Conservation (phyloP, 2,888 invertebrate genomes). For the Sarcophaga carnaria region DNA sequence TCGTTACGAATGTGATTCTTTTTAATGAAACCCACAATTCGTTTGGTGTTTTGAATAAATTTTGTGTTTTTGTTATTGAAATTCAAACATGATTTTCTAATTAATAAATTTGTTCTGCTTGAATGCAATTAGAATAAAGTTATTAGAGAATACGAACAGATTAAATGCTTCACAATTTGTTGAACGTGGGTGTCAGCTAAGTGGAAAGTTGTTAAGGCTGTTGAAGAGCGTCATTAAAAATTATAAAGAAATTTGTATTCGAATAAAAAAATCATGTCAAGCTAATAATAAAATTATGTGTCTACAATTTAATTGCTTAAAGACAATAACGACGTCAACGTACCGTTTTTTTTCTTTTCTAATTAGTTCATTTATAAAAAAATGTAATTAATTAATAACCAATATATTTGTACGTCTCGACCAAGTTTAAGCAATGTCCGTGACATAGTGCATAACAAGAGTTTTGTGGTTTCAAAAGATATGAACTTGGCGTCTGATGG, state of each 20-base stretch:
- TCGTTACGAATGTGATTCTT: constrained; percentile 1
- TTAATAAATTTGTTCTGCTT: constrained; percentile 57
- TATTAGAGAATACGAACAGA: not conserved
- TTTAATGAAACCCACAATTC: constrained; percentile 16
- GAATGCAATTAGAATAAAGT: constrained; percentile 26
- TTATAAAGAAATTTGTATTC: not conserved
- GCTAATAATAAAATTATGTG: no score
- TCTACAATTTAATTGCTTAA: no score
- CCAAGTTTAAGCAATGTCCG: no score
- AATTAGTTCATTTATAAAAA: no score
- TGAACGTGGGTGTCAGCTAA: constrained; percentile 17
- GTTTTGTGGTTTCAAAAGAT: no score
- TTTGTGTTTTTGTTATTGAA: constrained; percentile 33
- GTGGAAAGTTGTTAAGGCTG: not conserved
- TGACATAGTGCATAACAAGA: no score
- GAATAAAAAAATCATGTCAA: no score
- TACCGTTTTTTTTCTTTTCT: no score
- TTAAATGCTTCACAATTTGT: not conserved
- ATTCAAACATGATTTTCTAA: constrained; percentile 57
- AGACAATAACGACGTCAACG: no score
- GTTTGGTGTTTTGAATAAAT: not conserved
- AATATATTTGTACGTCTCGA: no score
- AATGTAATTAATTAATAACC: no score
- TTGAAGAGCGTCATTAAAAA: not conserved
- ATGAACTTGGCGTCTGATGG: no score